Evolutionary conservation across 2,888 invertebrate species (phyloP).

Genomic region (Phorcus lineatus): DNA sequence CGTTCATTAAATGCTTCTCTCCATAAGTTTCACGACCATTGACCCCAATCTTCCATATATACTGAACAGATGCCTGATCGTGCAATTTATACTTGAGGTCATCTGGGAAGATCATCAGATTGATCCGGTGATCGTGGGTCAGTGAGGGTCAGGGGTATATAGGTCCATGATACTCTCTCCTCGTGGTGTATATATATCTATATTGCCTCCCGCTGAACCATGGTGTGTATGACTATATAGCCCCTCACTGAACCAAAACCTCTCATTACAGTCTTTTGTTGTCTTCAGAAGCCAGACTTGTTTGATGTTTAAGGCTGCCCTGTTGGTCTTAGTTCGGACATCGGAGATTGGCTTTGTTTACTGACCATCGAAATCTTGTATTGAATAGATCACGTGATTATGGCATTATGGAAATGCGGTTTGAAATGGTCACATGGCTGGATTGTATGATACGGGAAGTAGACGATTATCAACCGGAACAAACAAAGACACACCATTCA

Average conservation of each 20-base stretch:
- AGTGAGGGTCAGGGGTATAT: constrained; percentile 1
- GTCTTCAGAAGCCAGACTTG: neutral
- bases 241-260: neutral
- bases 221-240: neutral
- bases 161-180: neutral
- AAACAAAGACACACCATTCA: too few relatives aligned
- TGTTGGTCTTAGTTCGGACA: neutral
- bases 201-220: neutral
- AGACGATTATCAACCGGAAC: too few relatives aligned
- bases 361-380: neutral
- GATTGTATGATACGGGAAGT: too few relatives aligned
- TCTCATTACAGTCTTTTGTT: neutral
- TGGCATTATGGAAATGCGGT: too few relatives aligned
- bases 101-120: neutral
- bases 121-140: neutral
- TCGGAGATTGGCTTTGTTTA: neutral
- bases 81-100: neutral
- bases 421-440: too few relatives aligned
- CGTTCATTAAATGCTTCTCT: too few relatives aligned
- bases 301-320: neutral
- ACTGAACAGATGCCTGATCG: too few relatives aligned
- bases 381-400: too few relatives aligned
- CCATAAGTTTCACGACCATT: too few relatives aligned
- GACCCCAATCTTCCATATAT: too few relatives aligned
- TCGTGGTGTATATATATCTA: neutral